Base-by-base conservation (phyloP, 2,797 vertebrate species). In the Falco rusticolus region DNA sequence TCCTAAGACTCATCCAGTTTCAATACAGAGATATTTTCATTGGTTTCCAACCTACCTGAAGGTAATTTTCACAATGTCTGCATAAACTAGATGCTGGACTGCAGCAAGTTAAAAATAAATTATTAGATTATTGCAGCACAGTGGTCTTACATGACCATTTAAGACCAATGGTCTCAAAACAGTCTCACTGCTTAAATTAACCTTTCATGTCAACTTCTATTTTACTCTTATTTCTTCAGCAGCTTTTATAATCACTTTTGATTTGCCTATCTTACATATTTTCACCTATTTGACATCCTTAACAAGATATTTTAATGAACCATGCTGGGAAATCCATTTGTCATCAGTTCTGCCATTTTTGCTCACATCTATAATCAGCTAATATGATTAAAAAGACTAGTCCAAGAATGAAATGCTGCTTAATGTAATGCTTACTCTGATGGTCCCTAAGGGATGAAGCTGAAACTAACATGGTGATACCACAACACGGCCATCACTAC, bases 231-330 rank as follows among this genome's bases (percentile, higher is more conserved):
- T 94, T 96, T 89, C 78, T 87, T 79, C 56, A 77, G 71, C 21
- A 87, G 70, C 20, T 94, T 77, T 85, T 93, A 56, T 76, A 92
- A 96, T 90, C 54, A 84, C 25, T 84, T 95, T 93, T 96, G 90
- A 84, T 93, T 93, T 92, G 51, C 37, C n/a, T 87, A 34, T 93
- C 74, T 90, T 85, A 68, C 61, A 54, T 60, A 64, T 93, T 93
- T 89, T 84, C 81, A 94, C 92, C 84, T 89, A 60, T 87, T 77
- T 93, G 81, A 87, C 80, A 89, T 84, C 60, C 37, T 68, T 89
- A 70, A 45, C 14, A 68, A 89, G 71, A 43, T 90, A 66, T 65
- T 94, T 93, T 89, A 92, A 96, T 66, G 75, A 93, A 68, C 37
- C 0, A 0, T 60, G 18, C n/a, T 63, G 45, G 50, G 93, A 94